Percentiles rank a stretch among this genome's conserved stretches.
phyloP scores from a whole-genome alignment of 37 sponge, comb jelly and placozoan species.

The Beroe forskalii region DNA sequence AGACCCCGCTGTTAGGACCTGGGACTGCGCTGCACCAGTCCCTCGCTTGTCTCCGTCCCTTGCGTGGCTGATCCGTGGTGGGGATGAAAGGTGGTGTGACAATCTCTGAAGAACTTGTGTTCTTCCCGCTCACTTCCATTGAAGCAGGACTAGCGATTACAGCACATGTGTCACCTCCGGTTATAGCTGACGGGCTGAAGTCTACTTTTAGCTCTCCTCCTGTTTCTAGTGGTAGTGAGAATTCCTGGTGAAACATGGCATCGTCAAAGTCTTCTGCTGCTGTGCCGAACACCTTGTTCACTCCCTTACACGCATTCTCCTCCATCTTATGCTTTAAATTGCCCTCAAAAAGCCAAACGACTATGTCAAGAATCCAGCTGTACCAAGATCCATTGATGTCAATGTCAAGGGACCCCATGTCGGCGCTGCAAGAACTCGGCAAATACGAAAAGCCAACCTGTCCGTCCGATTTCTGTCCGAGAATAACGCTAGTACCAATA shows the following conservation, averaged over 20 bases:
- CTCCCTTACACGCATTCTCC: background rate
- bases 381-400: background rate
- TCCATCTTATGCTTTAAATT: background rate
- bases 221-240: background rate
- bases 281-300: background rate
- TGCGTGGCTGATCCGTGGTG: background rate
- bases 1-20: constrained; percentile 21
- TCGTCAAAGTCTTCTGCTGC: background rate
- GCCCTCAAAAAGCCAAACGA: background rate
- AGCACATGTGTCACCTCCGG: background rate
- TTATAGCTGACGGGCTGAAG: constrained; percentile 5
- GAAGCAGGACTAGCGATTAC: background rate
- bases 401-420: background rate
- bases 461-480: background rate
- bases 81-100: constrained; percentile 17
- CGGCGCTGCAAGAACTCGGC: background rate
- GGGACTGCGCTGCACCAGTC: constrained; percentile 3
- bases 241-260: background rate
- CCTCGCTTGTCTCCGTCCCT: background rate
- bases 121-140: background rate
- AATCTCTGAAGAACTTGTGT: background rate
- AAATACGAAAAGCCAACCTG: background rate
- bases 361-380: background rate
- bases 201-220: constrained; percentile 11
- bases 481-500: background rate